Conservation (phyloP, 1,140 invertebrate genomes). For the Tetranychus cinnabarinus region DNA sequence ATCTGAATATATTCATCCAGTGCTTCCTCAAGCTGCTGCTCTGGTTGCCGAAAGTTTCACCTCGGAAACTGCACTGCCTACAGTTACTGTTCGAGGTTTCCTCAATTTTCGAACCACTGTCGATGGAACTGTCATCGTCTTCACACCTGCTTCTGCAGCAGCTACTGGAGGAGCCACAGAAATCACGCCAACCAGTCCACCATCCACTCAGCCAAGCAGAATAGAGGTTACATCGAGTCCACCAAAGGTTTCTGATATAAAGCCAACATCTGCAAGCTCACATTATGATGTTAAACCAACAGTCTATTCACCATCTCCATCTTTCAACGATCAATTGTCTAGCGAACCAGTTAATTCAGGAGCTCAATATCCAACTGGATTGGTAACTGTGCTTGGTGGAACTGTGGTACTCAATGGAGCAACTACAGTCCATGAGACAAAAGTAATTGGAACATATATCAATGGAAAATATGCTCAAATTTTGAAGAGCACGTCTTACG, state of each 20-base stretch:
- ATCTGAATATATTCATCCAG: too few species aligned
- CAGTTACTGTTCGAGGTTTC: constrained; percentile 67
- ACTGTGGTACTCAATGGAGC: constrained; percentile 54
- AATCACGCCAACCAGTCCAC: not conserved
- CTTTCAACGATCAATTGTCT: not conserved
- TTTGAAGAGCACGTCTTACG: constrained; percentile 40
- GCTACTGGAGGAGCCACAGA: not conserved
- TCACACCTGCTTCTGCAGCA: constrained; percentile 42
- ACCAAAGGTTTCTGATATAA: constrained; percentile 25
- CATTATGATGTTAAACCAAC: not conserved
- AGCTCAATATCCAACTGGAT: constrained; percentile 33
- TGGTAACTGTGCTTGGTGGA: constrained; percentile 52
- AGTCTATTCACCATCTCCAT: not conserved
- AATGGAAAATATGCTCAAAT: constrained; percentile 56
- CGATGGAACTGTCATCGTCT: constrained; percentile 67
- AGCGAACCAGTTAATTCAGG: not conserved
- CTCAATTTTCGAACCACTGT: constrained; percentile 67
- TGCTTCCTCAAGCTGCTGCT: not conserved
- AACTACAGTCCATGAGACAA: constrained; percentile 61
- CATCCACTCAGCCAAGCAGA: constrained; percentile 8
- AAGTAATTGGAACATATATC: constrained; percentile 61
- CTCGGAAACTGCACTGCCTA: constrained; percentile 24
- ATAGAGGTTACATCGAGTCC: constrained; percentile 19
- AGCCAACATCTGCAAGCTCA: not conserved
- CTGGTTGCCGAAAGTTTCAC: not conserved